Evolutionary conservation across 2,113 vertebrate genomes (phyloP).

Genomic region (human): GRCh38 chr21:21738001-21738500

Average conservation of each 20-base stretch:
- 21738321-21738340: neutral
- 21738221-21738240: neutral
- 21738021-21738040: no score
- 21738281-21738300: neutral
- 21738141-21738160: neutral
- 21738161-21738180: neutral
- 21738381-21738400: neutral
- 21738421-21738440: neutral
- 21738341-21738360: neutral
- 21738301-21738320: neutral
- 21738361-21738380: neutral
- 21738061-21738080: neutral
- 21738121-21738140: neutral
- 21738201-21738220: neutral
- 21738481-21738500: neutral
- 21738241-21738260: neutral
- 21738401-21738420: neutral
- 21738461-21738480: neutral
- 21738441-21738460: neutral
- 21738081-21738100: neutral
- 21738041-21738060: neutral
- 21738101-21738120: neutral
- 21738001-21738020: neutral
- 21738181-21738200: neutral
- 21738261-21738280: neutral